Evolutionary conservation across 2,888 invertebrate genomes (phyloP), one percentile per base, ranked within the genome.

Genomic region (Arge pagana): DNA sequence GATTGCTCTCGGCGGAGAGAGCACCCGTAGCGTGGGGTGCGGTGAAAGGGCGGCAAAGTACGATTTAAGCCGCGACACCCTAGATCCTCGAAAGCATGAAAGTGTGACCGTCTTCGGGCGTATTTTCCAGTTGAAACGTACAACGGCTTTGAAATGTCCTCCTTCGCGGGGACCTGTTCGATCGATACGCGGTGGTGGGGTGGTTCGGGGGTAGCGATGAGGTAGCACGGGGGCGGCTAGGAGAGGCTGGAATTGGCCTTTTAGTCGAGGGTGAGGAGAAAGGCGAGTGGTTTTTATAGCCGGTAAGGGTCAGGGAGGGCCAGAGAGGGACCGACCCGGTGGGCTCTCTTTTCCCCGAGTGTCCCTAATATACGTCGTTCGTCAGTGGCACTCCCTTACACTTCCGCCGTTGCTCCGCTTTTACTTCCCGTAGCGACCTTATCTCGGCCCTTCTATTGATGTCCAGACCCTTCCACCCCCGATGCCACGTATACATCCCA

Each of bases 331-430:
- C 31, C 15, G 28, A 67, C 59, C 68, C 69, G 63, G 70, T 65
- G 63, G 68, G 64, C 69, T 67, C 71, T 63, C 72, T 75, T 76
- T 74, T 72, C 73, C 70, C 74, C 63, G 68, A 76, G 74, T 76
- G 66, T 76, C 72, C 76, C 76, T 75, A 76, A 76, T 76, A 75
- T 71, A 75, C 74, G 74, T 76, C 74, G 74, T 76, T 70, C 73
- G 67, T 72, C 74, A 72, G 69, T 72, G 69, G 71, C 63, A 62
- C 66, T 67, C 55, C 54, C 50, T 59, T 45, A 48, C 50, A 45
- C 13, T 50, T 50, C 42, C 30, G 16, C 6, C 31, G 42, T 18
- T 42, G 18, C 42, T 30, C 33, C 15, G 16, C 11, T 16, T 33
- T n/a, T 24, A 18, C 33, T 33, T 35, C 33, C 23, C 24, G 13